Evolutionary conservation across 2,888 invertebrate species (phyloP), one percentile per base, ranked within the genome.

Genomic region (Zelleria hepariella): DNA sequence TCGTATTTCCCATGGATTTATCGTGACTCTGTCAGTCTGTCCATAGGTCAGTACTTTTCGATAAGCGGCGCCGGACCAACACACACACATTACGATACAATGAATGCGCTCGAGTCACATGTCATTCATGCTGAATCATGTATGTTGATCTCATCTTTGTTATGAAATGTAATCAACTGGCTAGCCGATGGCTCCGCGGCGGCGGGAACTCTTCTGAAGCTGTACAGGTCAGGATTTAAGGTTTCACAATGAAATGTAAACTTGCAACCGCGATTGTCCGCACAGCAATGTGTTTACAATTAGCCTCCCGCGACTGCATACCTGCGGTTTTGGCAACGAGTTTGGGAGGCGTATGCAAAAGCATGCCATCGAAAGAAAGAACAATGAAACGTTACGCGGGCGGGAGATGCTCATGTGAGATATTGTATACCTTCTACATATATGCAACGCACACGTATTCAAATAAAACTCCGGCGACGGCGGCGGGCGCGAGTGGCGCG

Each of bases 1-100:
- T 54, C 67, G 70, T 67, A 73, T 77, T 82, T 82, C 82, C 77
- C 82, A 82, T 80, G 56, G 56, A 42, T 25, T 74, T 83, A 83
- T 82, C 80, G 68, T 64, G 32, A 65, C 65, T 32, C 56, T 47
- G 66, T 66, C 71, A 66, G 70, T 67, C 71, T 69, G 71, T 74
- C 67, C 70, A 74, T 75, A 79, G 78, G 77, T 77, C 78, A 77
- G 70, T 79, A 71, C 67, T 73, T n/a, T 67, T 65, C 64, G 82
- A 80, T 82, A 80, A 78, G 77, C 69, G 66, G 72, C 68, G 70
- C 66, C 64, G 65, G 68, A 65, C 64, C 18, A n/a, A 54, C 18
- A 54, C 51, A 4, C 3, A 51, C 26, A 54, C 51, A 23, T 21
- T 23, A 25, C 15, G 53, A 53, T 53, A 51, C 23, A 51, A 51